Evolutionary conservation across 2,888 invertebrate genomes (phyloP).

Genomic region (Tetanocera ferruginea): DNA sequence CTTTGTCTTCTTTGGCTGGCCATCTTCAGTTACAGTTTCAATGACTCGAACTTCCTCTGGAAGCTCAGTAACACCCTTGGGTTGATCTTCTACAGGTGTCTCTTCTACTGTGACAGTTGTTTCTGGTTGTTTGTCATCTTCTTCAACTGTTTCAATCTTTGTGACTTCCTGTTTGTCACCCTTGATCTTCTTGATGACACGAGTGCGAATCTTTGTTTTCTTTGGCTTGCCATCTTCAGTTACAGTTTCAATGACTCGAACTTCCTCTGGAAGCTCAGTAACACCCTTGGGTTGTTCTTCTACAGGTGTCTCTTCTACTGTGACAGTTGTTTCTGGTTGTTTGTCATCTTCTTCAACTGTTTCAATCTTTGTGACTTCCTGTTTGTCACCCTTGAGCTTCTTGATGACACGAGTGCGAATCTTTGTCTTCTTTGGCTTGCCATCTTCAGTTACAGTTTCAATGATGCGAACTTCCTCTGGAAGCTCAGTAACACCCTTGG

Average conservation of each 20-base stretch:
- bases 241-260: conserved; percentile 57
- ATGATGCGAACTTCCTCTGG: no score
- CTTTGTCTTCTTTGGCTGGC: neutral
- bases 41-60: conserved; percentile 1
- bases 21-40: conserved; percentile 2
- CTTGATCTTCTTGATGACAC: conserved; percentile 7
- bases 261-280: conserved; percentile 46
- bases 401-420: conserved; percentile 46
- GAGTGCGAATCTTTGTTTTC: conserved; percentile 20
- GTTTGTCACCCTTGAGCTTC: conserved; percentile 44
- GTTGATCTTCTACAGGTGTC: neutral
- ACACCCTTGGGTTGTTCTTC: conserved; percentile 36
- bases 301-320: conserved; percentile 40
- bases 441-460: conserved; percentile 44
- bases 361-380: conserved; percentile 47
- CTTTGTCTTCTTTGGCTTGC: conserved; percentile 44
- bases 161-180: conserved; percentile 16
- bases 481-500: no score
- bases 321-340: conserved; percentile 45
- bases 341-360: conserved; percentile 47
- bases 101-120: conserved; percentile 15
- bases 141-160: conserved; percentile 15
- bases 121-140: conserved; percentile 13
- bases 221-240: conserved; percentile 58
- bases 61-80: neutral